Base-by-base conservation (phyloP, 1,140 invertebrate species). In the Aphis craccivora region DNA sequence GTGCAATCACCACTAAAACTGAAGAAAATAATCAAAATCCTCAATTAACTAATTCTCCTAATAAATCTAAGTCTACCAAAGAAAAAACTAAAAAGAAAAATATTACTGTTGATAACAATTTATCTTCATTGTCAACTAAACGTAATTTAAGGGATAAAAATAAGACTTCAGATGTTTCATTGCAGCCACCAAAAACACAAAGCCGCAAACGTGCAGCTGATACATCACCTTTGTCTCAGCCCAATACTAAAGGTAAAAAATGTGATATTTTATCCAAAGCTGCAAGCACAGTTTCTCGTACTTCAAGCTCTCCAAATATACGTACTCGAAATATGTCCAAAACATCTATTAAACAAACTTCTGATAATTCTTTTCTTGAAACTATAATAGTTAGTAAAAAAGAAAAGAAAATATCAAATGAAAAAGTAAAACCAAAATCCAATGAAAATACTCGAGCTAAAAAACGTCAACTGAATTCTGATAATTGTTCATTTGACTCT, bases 161-260 rank as follows among this genome's bases (percentile, higher is more conserved):
- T 83, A 81, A 92, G 53, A 51, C 14, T 83, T 92, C 90, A n/a
- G 20, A 30, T 81, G 18, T 67, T 67, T n/a, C 40, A 30, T 7
- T 14, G 8, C 67, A 83, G 20, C 60, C n/a, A 0, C 9, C 20
- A 76, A 48, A n/a, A 9, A 92, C 43, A 53, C 43, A 81, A 92
- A 53, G 67, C 51, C 91, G 91, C 5, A 92, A 92, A 45, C 84
- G 84, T 40, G 30, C n/a, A 11, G 91, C 91, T 37, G 91, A 86
- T 25, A 86, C 22, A 25, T 55, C 76, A 35, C 22, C 30, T 84
- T 25, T 76, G n/a, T n/a, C 81, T 51, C 81, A 86, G 25, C 81
- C 91, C 7, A 84, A 30, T 6, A 0, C 91, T 53, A 93, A 93
- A 84, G 48, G 81, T 0, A 35, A 20, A 22, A 93, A 93, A 93